Evolutionary conservation across 2,888 invertebrate species (phyloP).

Genomic region (Euspilapteryx auroguttella): DNA sequence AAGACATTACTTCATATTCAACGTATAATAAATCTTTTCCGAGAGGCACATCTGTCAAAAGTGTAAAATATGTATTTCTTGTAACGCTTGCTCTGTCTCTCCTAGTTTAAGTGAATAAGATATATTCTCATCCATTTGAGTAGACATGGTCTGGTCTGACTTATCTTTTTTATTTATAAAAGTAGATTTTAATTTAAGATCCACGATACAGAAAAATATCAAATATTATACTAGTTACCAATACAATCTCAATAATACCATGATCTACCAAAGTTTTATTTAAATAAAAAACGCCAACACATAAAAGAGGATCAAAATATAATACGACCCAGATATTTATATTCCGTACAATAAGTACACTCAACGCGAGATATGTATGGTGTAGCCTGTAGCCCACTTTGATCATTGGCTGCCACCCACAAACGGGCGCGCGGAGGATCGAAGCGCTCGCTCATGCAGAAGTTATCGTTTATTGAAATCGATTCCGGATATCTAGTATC

Average conservation of each 20-base stretch:
- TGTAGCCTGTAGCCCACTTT: too few relatives aligned
- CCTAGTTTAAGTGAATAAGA: conserved; percentile 22
- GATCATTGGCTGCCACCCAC: conserved; percentile 16
- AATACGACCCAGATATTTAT: too few relatives aligned
- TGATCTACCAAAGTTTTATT: too few relatives aligned
- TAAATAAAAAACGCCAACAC: too few relatives aligned
- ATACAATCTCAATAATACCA: too few relatives aligned
- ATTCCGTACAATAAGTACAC: too few relatives aligned
- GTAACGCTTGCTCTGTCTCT: conserved; percentile 23
- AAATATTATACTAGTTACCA: too few relatives aligned
- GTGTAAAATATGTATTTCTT: conserved; percentile 55
- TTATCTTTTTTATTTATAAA: not conserved
- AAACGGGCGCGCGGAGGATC: conserved; percentile 17
- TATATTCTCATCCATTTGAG: conserved; percentile 15
- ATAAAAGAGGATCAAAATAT: too few relatives aligned
- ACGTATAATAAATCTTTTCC: conserved; percentile 41
- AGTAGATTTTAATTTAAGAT: not conserved
- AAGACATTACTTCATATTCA: conserved; percentile 44
- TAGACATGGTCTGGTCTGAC: not conserved
- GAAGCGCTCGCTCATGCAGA: conserved; percentile 25
- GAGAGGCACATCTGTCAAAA: conserved; percentile 55
- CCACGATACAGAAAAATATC: too few relatives aligned
- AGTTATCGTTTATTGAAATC: conserved; percentile 49
- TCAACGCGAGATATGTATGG: conserved; percentile 1
- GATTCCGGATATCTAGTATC: conserved; percentile 12